These are phyloP conservation scores for Megaceryle torquata DNA, from an alignment of 2,113 vertebrate species.

Conservation along the genomic window DNA sequence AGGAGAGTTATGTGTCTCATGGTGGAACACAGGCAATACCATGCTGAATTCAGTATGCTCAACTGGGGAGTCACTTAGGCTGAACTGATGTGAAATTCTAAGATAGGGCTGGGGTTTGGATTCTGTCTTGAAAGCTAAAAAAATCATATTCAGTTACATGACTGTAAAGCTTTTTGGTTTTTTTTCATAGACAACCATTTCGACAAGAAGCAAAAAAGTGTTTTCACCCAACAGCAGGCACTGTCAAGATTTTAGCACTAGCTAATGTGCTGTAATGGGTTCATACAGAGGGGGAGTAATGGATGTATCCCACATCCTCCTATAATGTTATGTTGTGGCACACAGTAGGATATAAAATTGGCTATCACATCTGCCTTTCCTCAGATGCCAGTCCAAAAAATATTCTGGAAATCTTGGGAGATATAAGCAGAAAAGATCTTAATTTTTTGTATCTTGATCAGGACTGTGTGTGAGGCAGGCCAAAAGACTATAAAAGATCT, in stretches of 20 bases:
- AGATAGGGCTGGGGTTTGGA: not conserved
- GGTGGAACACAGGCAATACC: no score
- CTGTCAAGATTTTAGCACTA: not conserved
- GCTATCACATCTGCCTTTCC: not conserved
- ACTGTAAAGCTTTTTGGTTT: not conserved
- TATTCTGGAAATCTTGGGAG: not conserved
- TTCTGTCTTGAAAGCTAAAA: not conserved
- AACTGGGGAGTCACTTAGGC: no score
- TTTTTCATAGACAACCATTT: not conserved
- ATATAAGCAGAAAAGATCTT: not conserved
- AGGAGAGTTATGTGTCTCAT: rapidly evolving
- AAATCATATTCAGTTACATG: not conserved
- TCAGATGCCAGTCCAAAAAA: not conserved
- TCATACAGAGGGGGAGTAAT: not conserved
- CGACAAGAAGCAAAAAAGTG: rapidly evolving
- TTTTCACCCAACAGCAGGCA: not conserved
- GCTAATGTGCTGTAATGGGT: not conserved
- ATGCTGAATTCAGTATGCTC: not conserved
- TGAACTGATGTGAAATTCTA: not conserved
- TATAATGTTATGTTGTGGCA: not conserved
- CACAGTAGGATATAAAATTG: not conserved
- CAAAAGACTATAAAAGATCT: not conserved
- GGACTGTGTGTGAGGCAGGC: not conserved
- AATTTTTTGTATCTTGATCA: not conserved
- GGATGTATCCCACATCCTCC: not conserved